Evolutionary conservation across 2,888 invertebrate genomes (phyloP), one percentile per base, ranked within the genome.

Genomic region (Eurytoma californica): DNA sequence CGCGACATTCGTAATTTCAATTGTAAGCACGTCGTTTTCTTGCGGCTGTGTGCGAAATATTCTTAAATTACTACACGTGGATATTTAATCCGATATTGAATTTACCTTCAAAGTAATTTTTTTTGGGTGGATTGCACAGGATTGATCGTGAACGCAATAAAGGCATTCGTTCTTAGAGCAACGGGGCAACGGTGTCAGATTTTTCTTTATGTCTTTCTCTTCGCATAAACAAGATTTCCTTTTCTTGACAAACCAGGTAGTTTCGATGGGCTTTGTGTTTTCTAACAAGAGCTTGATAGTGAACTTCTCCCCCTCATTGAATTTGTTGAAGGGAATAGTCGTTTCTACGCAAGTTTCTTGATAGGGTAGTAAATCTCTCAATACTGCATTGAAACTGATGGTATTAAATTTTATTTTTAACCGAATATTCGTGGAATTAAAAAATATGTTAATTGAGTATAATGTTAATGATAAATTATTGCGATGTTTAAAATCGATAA

Each of bases 1-100:
- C 39, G 89, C 55, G 16, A 83, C 75, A 80, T 89, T 90, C 70
- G 83, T 87, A 14, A 91, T 82, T 72, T 85, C 83, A 49, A 92
- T 86, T 60, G 83, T 85, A 58, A 91, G 66, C 9, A 83, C 72
- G 55, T n/a, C 70, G 51, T 80, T 78, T 75, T 84, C 81, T 4
- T 63, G 72, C 20, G 70, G 13, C 75, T 73, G 60, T 57, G 79
- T 80, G 58, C 67, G n/a, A 70, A 28, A 72, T n/a, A 67, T 53
- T 14, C 60, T 14, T 49, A 69, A 49, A 68, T 69, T 14, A 28
- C 0, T 24, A 3, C n/a, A 12, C n/a, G 13, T 9, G 1, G 2
- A 28, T n/a, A 39, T 39, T 49, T 58, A 13, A n/a, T 24, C 9
- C 9, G 13, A 12, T 20, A 57, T 55, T 39, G 3, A 30, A 53